phyloP scores from a whole-genome alignment of 2,888 invertebrate genomes.

The Heliconius charithonia region DNA sequence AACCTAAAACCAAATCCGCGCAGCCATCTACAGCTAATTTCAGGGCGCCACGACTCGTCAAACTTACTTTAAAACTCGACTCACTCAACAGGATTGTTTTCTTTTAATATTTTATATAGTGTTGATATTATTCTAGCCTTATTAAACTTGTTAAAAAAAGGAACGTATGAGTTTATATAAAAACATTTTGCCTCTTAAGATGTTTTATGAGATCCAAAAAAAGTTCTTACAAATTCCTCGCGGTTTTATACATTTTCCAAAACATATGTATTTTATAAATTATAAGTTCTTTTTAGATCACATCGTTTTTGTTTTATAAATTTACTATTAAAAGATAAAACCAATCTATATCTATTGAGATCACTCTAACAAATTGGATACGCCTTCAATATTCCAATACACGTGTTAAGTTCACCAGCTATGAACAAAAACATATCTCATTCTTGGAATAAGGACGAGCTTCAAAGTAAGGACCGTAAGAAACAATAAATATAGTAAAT shows the following conservation, averaged over 20 bases:
- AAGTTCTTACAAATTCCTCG: slow-evolving; percentile 3
- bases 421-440: slow-evolving; percentile 27
- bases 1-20: neutral
- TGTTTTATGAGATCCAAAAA: neutral
- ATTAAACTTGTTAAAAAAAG: neutral
- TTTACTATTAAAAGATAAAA: neutral
- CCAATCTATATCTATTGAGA: slow-evolving; percentile 7
- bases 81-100: slow-evolving; percentile 27
- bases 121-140: neutral
- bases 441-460: slow-evolving; percentile 7
- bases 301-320: neutral
- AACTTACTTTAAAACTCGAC: slow-evolving; percentile 1
- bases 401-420: slow-evolving; percentile 31
- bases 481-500: neutral
- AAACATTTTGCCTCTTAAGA: neutral
- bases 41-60: neutral
- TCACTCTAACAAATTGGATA: slow-evolving; percentile 31
- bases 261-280: neutral
- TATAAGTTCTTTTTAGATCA: neutral
- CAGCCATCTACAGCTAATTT: neutral
- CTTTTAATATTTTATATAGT: neutral
- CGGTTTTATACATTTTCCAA: neutral
- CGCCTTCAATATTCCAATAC: slow-evolving; percentile 37
- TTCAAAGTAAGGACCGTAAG: neutral
- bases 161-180: neutral